These are phyloP conservation scores for Volucella bombylans DNA, from an alignment of 2,888 invertebrate species.

Conservation along the genomic window DNA sequence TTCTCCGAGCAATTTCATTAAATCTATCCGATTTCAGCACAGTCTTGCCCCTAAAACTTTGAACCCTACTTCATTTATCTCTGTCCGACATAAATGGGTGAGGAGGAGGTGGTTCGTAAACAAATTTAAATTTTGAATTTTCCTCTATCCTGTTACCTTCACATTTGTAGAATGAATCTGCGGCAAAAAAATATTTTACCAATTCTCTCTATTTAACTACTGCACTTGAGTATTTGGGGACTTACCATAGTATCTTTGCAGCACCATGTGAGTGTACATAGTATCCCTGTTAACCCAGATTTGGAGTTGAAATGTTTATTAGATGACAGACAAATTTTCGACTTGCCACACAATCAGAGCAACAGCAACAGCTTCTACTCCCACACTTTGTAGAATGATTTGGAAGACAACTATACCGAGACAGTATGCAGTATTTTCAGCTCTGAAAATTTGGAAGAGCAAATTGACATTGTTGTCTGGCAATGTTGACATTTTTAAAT, in stretches of 20 bases:
- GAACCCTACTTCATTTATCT: slow-evolving; percentile 18
- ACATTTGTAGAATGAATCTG: slow-evolving; percentile 18
- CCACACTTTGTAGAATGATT: background rate
- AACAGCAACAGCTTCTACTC: slow-evolving; percentile 18
- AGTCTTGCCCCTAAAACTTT: background rate
- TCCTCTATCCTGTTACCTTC: background rate
- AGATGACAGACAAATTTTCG: slow-evolving; percentile 39
- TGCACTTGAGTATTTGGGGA: slow-evolving; percentile 18
- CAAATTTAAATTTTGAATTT: slow-evolving; percentile 14
- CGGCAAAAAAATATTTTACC: slow-evolving; percentile 16
- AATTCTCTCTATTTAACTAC: slow-evolving; percentile 32
- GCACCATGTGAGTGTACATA: slow-evolving; percentile 5
- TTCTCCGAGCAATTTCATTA: no score
- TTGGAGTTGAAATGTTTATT: slow-evolving; percentile 49
- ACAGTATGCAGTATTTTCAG: slow-evolving; percentile 6
- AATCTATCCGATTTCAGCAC: no score
- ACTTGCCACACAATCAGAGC: slow-evolving; percentile 19
- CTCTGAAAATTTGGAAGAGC: background rate
- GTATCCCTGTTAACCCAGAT: slow-evolving; percentile 50
- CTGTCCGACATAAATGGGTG: background rate
- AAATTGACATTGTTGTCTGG: background rate
- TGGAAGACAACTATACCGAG: background rate
- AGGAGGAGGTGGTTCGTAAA: background rate
- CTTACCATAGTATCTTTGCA: background rate
- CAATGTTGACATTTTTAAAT: no score